Base-by-base conservation (phyloP, 2,113 vertebrate species). In the Astur gentilis region DNA sequence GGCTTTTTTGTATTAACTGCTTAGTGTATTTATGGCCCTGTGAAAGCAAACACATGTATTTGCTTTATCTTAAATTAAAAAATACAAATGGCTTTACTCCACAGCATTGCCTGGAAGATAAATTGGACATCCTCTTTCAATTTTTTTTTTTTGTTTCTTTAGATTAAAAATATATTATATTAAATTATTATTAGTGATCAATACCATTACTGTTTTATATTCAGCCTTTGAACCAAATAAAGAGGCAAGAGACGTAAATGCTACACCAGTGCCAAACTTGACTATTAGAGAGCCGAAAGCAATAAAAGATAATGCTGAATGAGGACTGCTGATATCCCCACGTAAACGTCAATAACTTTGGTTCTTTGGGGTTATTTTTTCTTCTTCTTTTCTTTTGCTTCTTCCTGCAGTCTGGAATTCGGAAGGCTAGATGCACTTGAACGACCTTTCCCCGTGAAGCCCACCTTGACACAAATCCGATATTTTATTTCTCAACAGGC, bases 241-340 rank as follows among this genome's bases (percentile, higher is more conserved):
- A 52, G 36, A 17, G 2, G 5, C 8, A 13, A 62, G 16, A 40
- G 22, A 77, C 1, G 0, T 13, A 79, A 79, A 45, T 2, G 8
- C 16, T 71, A 71, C 16, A 76, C 40, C 45, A 38, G 32, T 15
- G 45, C n/a, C 72, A 73, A 49, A 82, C 57, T 22, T 49, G 32
- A 36, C 47, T 62, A 7, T 9, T 27, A 57, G 14, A 61, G 18
- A 49, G n/a, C 26, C 52, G 38, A 77, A 75, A 87, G 77, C 12
- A 52, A 20, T 31, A 50, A 29, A 76, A 58, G 7, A 16, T 19
- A 81, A 73, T 8, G 13, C 26, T 60, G 67, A 81, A 38, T 10
- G 42, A 79, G 47, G 83, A 71, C 12, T 65, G 21, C 8, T 10
- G 1, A 50, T 66, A 23, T 70, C 40, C 5, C 36, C 9, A 10